Percentiles rank a stretch among this genome's conserved stretches.
phyloP scores from a whole-genome alignment of 2,113 vertebrate species.

The Menura novaehollandiae region DNA sequence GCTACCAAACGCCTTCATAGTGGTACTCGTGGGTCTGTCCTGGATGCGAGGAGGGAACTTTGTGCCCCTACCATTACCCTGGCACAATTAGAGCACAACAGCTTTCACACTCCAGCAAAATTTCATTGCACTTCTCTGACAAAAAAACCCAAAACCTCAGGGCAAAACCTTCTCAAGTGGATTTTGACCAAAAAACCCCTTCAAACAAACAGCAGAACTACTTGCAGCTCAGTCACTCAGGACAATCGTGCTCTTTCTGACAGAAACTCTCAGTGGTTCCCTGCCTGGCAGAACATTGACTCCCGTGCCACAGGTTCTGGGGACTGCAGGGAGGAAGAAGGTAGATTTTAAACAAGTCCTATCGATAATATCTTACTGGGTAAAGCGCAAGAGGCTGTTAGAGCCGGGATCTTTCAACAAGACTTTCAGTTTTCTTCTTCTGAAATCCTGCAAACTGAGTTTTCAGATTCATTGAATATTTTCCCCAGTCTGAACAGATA shows the following conservation, averaged over 20 bases:
- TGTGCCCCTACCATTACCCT: neutral
- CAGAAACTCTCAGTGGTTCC: neutral
- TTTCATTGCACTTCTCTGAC: neutral
- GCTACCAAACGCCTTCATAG: accelerated
- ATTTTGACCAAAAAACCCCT: neutral
- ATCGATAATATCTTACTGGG: neutral
- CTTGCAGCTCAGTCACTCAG: neutral
- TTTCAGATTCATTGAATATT: neutral
- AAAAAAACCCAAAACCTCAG: neutral
- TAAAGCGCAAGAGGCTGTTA: conserved; percentile 3
- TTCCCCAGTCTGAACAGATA: neutral
- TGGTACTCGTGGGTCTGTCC: neutral
- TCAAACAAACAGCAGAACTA: neutral
- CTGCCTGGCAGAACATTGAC: neutral
- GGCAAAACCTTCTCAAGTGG: neutral
- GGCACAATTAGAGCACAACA: neutral
- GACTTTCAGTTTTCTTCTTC: neutral
- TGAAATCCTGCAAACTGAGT: neutral
- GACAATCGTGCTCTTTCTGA: neutral
- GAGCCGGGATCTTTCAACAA: neutral
- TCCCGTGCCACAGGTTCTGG: neutral
- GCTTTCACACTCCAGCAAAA: neutral
- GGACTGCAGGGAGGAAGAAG: neutral
- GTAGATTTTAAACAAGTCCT: neutral
- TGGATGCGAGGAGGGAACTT: neutral